These are phyloP conservation scores for Bembecia ichneumoniformis DNA, from an alignment of 2,888 invertebrate genomes.

Conservation along the genomic window DNA sequence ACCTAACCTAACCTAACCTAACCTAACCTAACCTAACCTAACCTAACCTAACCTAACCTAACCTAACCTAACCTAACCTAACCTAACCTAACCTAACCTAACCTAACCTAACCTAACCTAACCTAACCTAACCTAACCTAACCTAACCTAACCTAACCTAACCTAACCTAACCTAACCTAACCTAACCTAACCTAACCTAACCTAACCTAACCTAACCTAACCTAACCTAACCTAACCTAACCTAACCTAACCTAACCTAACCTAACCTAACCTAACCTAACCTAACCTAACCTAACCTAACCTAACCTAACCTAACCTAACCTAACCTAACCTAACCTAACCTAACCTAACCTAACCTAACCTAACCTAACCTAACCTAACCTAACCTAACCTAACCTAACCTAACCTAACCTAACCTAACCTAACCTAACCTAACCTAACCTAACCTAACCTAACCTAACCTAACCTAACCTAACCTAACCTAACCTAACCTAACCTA, in stretches of 20 bases:
- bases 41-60: conserved; percentile 4
- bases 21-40: conserved; percentile 6
- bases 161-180: conserved; percentile 7
- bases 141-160: conserved; percentile 6
- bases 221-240: conserved; percentile 6
- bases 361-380: conserved; percentile 5
- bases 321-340: conserved; percentile 6
- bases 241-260: conserved; percentile 7
- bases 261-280: conserved; percentile 6
- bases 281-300: conserved; percentile 7
- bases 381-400: conserved; percentile 3
- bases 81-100: conserved; percentile 10
- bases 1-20: background rate
- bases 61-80: conserved; percentile 7
- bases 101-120: conserved; percentile 8
- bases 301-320: conserved; percentile 7
- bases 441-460: conserved; percentile 6
- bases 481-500: conserved; percentile 7
- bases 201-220: conserved; percentile 6
- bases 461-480: conserved; percentile 6
- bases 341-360: conserved; percentile 6
- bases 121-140: conserved; percentile 8
- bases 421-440: conserved; percentile 7
- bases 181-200: conserved; percentile 7
- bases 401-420: conserved; percentile 6